A percentile compares a stretch with the other conserved stretches of the same genome.
Evolutionary conservation across 2,888 invertebrate species (phyloP).

Genomic region (Heliconius ismenius): DNA sequence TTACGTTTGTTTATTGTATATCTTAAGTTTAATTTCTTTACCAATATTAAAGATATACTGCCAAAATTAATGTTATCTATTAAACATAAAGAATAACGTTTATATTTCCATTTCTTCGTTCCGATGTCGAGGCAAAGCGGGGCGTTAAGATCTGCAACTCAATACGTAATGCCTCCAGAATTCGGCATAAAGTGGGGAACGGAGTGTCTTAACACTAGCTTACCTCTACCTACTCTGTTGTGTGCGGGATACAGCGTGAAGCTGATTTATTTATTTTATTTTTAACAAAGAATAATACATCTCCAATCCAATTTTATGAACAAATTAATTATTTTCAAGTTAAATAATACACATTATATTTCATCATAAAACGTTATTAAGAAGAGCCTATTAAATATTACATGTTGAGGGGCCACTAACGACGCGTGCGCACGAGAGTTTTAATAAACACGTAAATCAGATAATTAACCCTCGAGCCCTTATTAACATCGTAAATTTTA

Average conservation of each 20-base stretch:
- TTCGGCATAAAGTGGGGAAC: no score
- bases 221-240: no score
- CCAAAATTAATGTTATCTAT: not conserved
- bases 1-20: not conserved
- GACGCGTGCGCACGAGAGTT: conserved; percentile 60
- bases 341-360: not conserved
- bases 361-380: conserved; percentile 50
- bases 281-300: no score
- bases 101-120: no score
- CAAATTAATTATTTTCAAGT: conserved; percentile 1
- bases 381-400: conserved; percentile 67
- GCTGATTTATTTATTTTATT: no score
- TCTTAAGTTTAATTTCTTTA: no score
- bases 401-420: conserved; percentile 65
- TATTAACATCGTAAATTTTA: conserved; percentile 80
- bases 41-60: not conserved
- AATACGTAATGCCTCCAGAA: no score
- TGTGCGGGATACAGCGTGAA: no score
- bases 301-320: not conserved
- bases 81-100: no score
- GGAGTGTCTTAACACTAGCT: no score
- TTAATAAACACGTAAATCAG: conserved; percentile 76
- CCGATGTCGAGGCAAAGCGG: no score
- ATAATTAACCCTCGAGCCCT: conserved; percentile 78
- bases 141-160: no score